phyloP scores from a whole-genome alignment of 2,113 vertebrate species.

The Phalacrocorax aristotelis region DNA sequence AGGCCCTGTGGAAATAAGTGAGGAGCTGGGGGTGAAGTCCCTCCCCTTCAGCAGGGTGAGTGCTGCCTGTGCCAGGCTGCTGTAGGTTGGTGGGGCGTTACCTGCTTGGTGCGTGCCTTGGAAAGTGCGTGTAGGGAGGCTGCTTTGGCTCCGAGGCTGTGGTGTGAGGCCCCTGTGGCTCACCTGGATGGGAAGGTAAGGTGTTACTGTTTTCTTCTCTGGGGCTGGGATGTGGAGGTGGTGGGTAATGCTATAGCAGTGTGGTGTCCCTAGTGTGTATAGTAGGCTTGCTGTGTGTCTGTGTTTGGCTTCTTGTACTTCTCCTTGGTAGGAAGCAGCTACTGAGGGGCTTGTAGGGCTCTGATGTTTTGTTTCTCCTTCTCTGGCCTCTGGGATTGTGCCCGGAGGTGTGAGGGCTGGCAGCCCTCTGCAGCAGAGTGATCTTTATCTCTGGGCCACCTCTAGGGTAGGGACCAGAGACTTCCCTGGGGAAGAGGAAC shows the following conservation, averaged over 20 bases:
- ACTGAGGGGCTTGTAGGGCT: background rate
- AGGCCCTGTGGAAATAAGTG: background rate
- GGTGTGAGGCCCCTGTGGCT: accelerated
- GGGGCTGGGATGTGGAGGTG: background rate
- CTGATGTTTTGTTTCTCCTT: background rate
- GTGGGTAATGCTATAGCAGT: background rate
- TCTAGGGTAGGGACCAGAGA: background rate
- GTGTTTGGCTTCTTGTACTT: background rate
- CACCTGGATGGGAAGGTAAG: background rate
- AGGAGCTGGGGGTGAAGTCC: accelerated
- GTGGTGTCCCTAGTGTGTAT: accelerated
- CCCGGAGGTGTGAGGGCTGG: background rate
- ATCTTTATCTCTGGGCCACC: background rate
- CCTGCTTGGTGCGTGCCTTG: accelerated
- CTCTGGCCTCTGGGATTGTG: background rate
- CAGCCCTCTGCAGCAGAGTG: background rate
- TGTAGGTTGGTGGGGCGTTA: accelerated
- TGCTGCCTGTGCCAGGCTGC: accelerated
- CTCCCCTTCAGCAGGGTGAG: accelerated
- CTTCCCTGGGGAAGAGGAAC: background rate
- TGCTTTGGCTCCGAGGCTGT: background rate
- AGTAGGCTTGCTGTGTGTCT: background rate
- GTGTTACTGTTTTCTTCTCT: background rate
- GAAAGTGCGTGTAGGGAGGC: accelerated
- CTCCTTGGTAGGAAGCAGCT: background rate